Evolutionary conservation across 1,140 invertebrate genomes (phyloP), one percentile per base, ranked within the genome.

Genomic region (Platorchestia sp.): DNA sequence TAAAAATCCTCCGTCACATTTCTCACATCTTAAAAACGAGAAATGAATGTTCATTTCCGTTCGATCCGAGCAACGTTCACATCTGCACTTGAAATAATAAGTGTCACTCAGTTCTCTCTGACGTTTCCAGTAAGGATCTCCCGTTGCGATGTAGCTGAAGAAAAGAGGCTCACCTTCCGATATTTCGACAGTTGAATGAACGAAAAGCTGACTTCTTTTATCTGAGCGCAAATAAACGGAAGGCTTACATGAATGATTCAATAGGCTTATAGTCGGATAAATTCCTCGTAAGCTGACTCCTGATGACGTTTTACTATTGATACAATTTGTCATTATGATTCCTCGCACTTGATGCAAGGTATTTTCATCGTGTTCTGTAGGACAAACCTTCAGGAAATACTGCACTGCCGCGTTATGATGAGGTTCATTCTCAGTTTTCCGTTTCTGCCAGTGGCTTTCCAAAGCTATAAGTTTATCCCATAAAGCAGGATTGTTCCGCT

Each of bases 221-320:
- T 98, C 98, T 96, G 98, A 98, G 96, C 98, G 98, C 97, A 99
- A 98, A n/a, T 98, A 97, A 96, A 98, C 98, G 97, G 98, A 99
- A 0, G 98, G 98, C 22, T 97, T 97, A 97, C 98, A 99, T 96
- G 97, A 98, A 97, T 99, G 98, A 96, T 99, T 98, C 47, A 98
- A 97, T 97, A 98, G 98, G 0, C 98, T 98, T 0, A 98, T 97
- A 36, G 97, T 97, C 96, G 98, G 98, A 97, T 98, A 99, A 51
- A 99, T 97, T 0, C 98, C 98, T 51, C 98, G 97, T 0, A 96
- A 96, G 27, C 95, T 95, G 36, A 96, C 95, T 98, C 93, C 95
- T 41, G 95, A 95, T 7, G 89, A 53, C 43, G 91, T 96, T 43
- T 47, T 75, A 87, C 95, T 95, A 75, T 96, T 95, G 47, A 95